Conservation (phyloP, 2,797 vertebrate species). For the Argyrosomus regius region DNA sequence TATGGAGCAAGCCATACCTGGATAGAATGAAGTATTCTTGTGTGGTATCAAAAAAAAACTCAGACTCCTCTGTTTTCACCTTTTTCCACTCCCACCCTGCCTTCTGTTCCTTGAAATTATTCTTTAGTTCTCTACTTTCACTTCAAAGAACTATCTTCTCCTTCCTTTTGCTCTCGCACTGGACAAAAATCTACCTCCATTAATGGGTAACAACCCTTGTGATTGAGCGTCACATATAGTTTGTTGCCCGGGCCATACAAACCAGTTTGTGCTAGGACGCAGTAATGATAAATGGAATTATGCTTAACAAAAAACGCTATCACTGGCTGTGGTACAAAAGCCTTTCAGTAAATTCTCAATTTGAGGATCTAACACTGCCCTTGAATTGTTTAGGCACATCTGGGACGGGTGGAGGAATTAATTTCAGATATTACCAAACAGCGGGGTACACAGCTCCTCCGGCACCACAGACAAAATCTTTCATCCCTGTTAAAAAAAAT, state of each 20-base stretch:
- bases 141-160: constrained; percentile 56
- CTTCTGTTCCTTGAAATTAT: constrained; percentile 51
- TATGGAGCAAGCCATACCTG: constrained; percentile 63
- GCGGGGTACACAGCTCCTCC: constrained; percentile 69
- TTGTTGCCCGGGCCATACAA: constrained; percentile 52
- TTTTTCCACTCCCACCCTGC: constrained; percentile 38
- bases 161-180: constrained; percentile 37
- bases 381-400: constrained; percentile 81
- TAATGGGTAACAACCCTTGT: constrained; percentile 59
- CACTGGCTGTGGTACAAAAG: constrained; percentile 52
- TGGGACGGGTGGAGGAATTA: constrained; percentile 77
- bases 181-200: constrained; percentile 45
- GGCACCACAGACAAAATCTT: constrained; percentile 71
- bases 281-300: constrained; percentile 72
- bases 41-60: constrained; percentile 27
- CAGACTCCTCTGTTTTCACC: constrained; percentile 53
- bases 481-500: constrained; percentile 73
- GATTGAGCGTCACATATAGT: constrained; percentile 68
- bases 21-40: constrained; percentile 59
- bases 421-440: constrained; percentile 84
- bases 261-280: constrained; percentile 55
- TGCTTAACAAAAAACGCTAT: constrained; percentile 65
- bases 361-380: constrained; percentile 74
- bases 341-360: constrained; percentile 73
- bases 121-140: constrained; percentile 55